These are phyloP conservation scores for Melikaiella ostensackeni DNA, from an alignment of 2,888 invertebrate species.

Conservation along the genomic window DNA sequence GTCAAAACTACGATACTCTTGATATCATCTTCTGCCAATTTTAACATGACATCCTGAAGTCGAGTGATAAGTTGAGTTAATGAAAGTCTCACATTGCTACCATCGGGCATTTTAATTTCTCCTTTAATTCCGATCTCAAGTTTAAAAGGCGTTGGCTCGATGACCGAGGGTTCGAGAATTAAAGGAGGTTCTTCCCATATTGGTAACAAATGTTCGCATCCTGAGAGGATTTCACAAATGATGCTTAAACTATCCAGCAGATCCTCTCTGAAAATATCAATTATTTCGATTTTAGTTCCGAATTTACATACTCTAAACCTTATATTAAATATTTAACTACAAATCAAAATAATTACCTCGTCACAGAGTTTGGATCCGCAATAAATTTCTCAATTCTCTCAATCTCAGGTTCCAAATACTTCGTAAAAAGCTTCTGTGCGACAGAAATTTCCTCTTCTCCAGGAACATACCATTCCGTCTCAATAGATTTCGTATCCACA, in stretches of 20 bases:
- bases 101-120: constrained; percentile 81
- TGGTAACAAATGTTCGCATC: constrained; percentile 84
- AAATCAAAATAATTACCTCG: constrained; percentile 67
- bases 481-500: constrained; percentile 82
- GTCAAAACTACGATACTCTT: constrained; percentile 82
- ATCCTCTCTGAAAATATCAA: constrained; percentile 80
- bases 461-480: constrained; percentile 89
- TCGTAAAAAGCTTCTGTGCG: constrained; percentile 82
- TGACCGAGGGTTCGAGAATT: constrained; percentile 77
- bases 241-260: constrained; percentile 84
- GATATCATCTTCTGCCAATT: constrained; percentile 87
- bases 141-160: constrained; percentile 62
- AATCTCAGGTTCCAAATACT: constrained; percentile 84
- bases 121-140: constrained; percentile 66
- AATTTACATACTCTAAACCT: background rate
- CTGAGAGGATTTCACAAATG: constrained; percentile 81
- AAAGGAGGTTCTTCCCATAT: constrained; percentile 82
- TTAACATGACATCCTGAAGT: constrained; percentile 83
- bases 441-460: constrained; percentile 83
- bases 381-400: constrained; percentile 81
- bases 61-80: constrained; percentile 81
- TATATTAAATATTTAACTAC: background rate
- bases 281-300: background rate
- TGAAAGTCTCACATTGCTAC: constrained; percentile 83
- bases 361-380: constrained; percentile 77